Evolutionary conservation across 1,140 invertebrate species (phyloP).

Genomic region (Leguminivora glycinivorella): DNA sequence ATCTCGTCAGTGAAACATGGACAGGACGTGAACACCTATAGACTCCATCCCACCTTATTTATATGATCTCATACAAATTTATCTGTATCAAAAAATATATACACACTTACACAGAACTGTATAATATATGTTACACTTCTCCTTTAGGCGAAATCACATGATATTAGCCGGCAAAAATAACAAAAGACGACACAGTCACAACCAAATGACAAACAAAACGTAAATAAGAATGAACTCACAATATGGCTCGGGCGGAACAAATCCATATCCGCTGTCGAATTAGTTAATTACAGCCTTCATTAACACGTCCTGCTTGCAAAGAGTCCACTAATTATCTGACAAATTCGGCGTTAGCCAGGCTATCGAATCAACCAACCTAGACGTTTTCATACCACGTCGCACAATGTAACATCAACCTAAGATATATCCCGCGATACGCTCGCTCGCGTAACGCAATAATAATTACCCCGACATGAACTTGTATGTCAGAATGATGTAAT

Average conservation of each 20-base stretch:
- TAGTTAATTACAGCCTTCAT: conserved; percentile 44
- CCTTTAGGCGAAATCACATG: neutral
- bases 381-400: conserved; percentile 44
- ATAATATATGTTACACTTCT: no score
- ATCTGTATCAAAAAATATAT: neutral
- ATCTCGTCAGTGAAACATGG: no score
- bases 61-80: no score
- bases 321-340: conserved; percentile 66
- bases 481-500: conserved; percentile 12
- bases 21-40: no score
- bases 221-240: conserved; percentile 15
- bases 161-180: neutral
- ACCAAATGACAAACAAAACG: conserved; percentile 29
- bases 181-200: neutral
- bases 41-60: no score
- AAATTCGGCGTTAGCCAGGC: conserved; percentile 50
- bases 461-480: conserved; percentile 14
- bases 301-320: conserved; percentile 58
- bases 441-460: conserved; percentile 29
- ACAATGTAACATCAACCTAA: conserved; percentile 45
- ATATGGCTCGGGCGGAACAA: conserved; percentile 35
- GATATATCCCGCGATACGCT: conserved; percentile 52
- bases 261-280: conserved; percentile 54
- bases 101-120: neutral
- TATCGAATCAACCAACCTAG: conserved; percentile 54